Evolutionary conservation across 2,797 vertebrate genomes (phyloP), one percentile per base, ranked within the genome.

Genomic region (Melanotaenia pygmaea): DNA sequence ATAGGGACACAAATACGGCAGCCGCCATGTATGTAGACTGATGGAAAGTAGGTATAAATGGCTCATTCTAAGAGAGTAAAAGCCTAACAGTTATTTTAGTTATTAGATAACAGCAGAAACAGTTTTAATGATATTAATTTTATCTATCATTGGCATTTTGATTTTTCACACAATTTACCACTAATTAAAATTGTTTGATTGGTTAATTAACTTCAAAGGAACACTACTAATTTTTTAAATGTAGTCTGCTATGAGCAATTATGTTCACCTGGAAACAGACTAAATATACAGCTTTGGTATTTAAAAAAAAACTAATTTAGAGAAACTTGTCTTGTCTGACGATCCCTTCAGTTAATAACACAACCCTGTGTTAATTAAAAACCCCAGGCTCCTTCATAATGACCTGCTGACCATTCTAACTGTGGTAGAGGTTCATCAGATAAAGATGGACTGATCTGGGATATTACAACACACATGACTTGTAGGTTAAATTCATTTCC

Each of bases 401-500:
- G 68, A 35, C 13, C 59, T 35, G 56, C 59, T 86, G 72, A 76
- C 45, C 1, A 1, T 72, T 72, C 38, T 40, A 51, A 65, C 35
- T 76, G 80, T 66, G 70, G n/a, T 26, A n/a, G 11, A 54, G 60
- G 12, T 64, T 81, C 59, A 82, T 86, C 74, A 77, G 79, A 85
- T 84, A 74, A 69, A 59, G 30, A 65, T 2, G 32, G 20, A 7
- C 4, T 54, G 60, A 67, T 70, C 53, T 70, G 56, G 38, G 28
- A 77, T 71, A 64, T 84, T 78, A 72, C 70, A 72, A 34, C 57
- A n/a, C 58, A 32, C 43, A 43, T 30, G 24, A 32, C 59, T 75
- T 63, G 40, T 12, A 80, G 80, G 81, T 89, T 86, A 81, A 88
- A 88, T 59, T 79, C 5, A 87, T 90, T 88, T 85, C 64, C 64